Conservation (phyloP, 2,888 invertebrate species). For the Gasteruption jaculator region DNA sequence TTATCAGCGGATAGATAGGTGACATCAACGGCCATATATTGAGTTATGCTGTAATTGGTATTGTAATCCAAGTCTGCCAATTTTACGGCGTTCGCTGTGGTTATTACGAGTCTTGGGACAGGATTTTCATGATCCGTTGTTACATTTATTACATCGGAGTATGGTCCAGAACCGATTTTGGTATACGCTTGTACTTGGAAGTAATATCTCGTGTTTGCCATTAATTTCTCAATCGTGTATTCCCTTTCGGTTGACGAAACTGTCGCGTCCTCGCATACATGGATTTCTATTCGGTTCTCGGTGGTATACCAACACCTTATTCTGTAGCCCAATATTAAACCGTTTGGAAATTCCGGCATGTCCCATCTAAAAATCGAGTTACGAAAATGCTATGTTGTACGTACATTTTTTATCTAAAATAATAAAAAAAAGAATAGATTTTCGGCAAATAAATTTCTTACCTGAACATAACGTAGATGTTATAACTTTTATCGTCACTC, state of each 20-base stretch:
- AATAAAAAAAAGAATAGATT: slow-evolving; percentile 24
- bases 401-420: slow-evolving; percentile 17
- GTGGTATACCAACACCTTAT: slow-evolving; percentile 64
- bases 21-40: slow-evolving; percentile 67
- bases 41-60: slow-evolving; percentile 59
- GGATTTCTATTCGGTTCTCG: slow-evolving; percentile 47
- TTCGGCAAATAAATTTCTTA: slow-evolving; percentile 17
- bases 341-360: slow-evolving; percentile 69
- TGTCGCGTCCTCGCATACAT: slow-evolving; percentile 56
- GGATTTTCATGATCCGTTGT: slow-evolving; percentile 71
- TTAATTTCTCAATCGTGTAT: slow-evolving; percentile 57
- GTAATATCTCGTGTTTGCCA: slow-evolving; percentile 62
- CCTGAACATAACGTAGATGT: slow-evolving; percentile 41
- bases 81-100: slow-evolving; percentile 68
- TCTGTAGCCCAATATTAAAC: slow-evolving; percentile 69
- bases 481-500: slow-evolving; percentile 36
- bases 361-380: slow-evolving; percentile 74
- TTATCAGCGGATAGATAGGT: slow-evolving; percentile 67
- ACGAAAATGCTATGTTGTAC: slow-evolving; percentile 15
- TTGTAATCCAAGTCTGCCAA: slow-evolving; percentile 74
- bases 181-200: slow-evolving; percentile 77
- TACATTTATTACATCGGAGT: slow-evolving; percentile 62
- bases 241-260: slow-evolving; percentile 57
- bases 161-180: slow-evolving; percentile 69
- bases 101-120: slow-evolving; percentile 73